These are phyloP conservation scores for Pheosia tremula DNA, from an alignment of 2,888 invertebrate genomes.

Conservation along the genomic window DNA sequence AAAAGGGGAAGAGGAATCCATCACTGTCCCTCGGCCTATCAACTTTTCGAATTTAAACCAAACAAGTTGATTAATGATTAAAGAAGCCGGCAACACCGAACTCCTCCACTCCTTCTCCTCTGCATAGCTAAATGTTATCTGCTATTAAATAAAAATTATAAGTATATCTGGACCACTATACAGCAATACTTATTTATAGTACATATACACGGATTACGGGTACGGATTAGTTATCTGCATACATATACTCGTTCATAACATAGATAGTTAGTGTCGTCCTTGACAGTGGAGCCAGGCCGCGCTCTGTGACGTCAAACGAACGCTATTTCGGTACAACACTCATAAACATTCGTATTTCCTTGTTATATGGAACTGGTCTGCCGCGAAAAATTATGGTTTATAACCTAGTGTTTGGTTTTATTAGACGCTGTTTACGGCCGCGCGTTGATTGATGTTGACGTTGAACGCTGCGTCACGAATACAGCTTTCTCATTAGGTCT, in stretches of 20 bases:
- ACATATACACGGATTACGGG: background rate
- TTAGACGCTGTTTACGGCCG: background rate
- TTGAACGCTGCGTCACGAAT: background rate
- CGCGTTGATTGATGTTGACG: slow-evolving; percentile 1
- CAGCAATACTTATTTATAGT: background rate
- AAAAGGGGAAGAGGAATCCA: too few species aligned
- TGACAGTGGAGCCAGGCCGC: slow-evolving; percentile 38
- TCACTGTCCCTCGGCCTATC: too few species aligned
- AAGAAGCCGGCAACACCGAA: too few species aligned
- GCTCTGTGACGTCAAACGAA: slow-evolving; percentile 36
- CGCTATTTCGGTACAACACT: slow-evolving; percentile 40
- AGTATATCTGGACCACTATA: too few species aligned
- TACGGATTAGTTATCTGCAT: slow-evolving; percentile 14
- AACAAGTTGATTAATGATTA: too few species aligned
- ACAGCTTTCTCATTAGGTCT: background rate
- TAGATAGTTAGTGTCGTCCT: slow-evolving; percentile 28
- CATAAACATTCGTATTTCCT: slow-evolving; percentile 49
- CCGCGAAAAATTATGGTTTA: slow-evolving; percentile 17
- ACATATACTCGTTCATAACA: slow-evolving; percentile 15
- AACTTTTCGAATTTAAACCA: too few species aligned
- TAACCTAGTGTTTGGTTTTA: slow-evolving; percentile 11
- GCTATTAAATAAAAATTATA: too few species aligned
- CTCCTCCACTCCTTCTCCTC: too few species aligned
- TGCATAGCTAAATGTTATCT: too few species aligned
- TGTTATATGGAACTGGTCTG: slow-evolving; percentile 24